These are phyloP conservation scores for Homarus gammarus DNA, from an alignment of 2,888 invertebrate species.

Conservation along the genomic window DNA sequence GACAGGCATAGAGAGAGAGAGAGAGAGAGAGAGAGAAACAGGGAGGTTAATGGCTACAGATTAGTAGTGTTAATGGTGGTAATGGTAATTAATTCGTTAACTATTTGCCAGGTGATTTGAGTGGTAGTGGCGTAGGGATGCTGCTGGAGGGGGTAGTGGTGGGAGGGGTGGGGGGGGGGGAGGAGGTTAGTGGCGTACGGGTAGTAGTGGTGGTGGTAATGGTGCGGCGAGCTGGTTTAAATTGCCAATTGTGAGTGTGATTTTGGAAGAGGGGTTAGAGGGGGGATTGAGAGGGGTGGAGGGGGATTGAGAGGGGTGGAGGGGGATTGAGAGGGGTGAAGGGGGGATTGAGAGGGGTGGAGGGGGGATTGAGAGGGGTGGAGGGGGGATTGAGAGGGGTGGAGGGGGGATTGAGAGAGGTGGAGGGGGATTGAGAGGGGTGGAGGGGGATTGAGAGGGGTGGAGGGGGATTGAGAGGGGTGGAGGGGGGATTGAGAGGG, in stretches of 20 bases:
- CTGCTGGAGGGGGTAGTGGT: neutral
- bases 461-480: too few species aligned
- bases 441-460: too few species aligned
- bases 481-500: too few species aligned
- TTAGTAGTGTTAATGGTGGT: neutral
- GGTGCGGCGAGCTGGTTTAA: too few species aligned
- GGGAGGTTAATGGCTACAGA: neutral
- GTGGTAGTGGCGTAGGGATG: neutral
- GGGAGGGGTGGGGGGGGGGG: neutral
- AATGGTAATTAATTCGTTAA: constrained; percentile 12
- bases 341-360: too few species aligned
- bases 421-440: too few species aligned
- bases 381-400: neutral
- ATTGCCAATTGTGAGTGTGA: too few species aligned
- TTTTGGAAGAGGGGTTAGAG: too few species aligned
- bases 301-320: too few species aligned
- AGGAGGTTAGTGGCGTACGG: neutral
- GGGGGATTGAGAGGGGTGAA: too few species aligned
- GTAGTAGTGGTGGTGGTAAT: too few species aligned
- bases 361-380: neutral
- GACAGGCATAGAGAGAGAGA: neutral
- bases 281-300: too few species aligned
- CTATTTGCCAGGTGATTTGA: constrained; percentile 1
- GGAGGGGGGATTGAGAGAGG: neutral
- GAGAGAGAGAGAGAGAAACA: neutral